Evolutionary conservation across 2,113 vertebrate species (phyloP).

Genomic region (Scolopax mira): DNA sequence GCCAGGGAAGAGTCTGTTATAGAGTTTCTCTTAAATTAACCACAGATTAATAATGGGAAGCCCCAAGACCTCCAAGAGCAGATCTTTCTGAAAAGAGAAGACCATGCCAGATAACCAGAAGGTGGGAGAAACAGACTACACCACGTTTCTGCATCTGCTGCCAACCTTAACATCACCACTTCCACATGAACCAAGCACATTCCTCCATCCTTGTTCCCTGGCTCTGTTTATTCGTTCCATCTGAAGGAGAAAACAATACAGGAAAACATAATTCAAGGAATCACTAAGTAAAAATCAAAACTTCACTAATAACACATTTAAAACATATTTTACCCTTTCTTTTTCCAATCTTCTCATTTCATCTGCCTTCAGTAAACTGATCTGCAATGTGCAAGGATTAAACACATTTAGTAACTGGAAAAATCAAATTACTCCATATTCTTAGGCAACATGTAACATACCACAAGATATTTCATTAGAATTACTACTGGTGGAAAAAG

Average conservation of each 20-base stretch:
- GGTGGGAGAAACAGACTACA: neutral
- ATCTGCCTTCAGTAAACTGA: constrained; percentile 85
- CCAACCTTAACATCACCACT: constrained; percentile 83
- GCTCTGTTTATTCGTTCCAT: constrained; percentile 93
- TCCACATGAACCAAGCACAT: constrained; percentile 87
- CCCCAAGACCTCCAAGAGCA: neutral
- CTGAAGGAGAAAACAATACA: constrained; percentile 75
- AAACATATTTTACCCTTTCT: constrained; percentile 82
- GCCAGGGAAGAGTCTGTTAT: neutral
- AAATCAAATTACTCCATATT: neutral
- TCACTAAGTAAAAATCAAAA: neutral
- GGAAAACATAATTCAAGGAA: constrained; percentile 65
- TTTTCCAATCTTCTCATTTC: constrained; percentile 89
- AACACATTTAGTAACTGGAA: constrained; percentile 15
- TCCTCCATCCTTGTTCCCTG: constrained; percentile 95
- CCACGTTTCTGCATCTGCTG: constrained; percentile 46
- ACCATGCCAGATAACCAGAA: neutral
- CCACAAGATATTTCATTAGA: neutral
- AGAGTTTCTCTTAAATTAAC: neutral
- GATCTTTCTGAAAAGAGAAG: constrained; percentile 18
- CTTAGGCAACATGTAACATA: neutral
- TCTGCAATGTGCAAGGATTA: constrained; percentile 72
- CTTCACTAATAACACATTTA: constrained; percentile 4
- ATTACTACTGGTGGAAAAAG: neutral
- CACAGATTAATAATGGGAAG: neutral